Base-by-base conservation (phyloP, 2,888 invertebrate species). In the Acanthococcus lagerstroemiae region DNA sequence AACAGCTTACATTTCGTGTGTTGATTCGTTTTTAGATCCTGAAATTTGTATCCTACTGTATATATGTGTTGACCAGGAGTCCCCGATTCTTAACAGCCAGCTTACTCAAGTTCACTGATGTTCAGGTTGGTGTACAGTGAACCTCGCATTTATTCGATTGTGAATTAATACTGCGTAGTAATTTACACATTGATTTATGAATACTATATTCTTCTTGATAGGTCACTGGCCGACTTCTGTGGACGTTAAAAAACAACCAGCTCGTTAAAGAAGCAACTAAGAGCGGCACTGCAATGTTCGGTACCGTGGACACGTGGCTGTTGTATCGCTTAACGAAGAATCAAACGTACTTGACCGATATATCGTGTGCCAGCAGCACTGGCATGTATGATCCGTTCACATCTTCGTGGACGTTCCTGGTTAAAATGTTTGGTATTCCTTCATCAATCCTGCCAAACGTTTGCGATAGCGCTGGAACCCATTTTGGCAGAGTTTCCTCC, bases 351-450 rank as follows among this genome's bases (percentile, higher is more conserved):
- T 83, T 90, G 67, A 88, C 90, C 0, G 97, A 99, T 74, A 84
- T 87, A n/a, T 90, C 92, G 0, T 90, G 87, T 71, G 92, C 92
- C 1, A 89, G 93, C 37, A 87, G 91, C 1, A 94, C 95, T 0
- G 96, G 94, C 1, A 81, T 97, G 72, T 97, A 83, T 75, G 96
- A 97, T 76, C 95, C 95, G 0, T 97, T 92, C 75, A 84, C 86
- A 69, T 81, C 90, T 79, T 79, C 84, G 69, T 97, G 95, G 94
- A 88, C 90, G 0, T 61, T 55, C 15, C 78, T 85, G 9, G 81
- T 86, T 70, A 77, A 79, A 17, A 74, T 92, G 30, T 82, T 94
- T 71, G 82, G 83, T 67, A 83, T 95, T 72, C 87, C 95, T 19
- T 75, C 79, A 4, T 77, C 78, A 3, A 84, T 95, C 50, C 79